A percentile compares a stretch with the other conserved stretches of the same genome.
Evolutionary conservation across 2,797 vertebrate species (phyloP).

Genomic region (Leptoclinus maculatus): DNA sequence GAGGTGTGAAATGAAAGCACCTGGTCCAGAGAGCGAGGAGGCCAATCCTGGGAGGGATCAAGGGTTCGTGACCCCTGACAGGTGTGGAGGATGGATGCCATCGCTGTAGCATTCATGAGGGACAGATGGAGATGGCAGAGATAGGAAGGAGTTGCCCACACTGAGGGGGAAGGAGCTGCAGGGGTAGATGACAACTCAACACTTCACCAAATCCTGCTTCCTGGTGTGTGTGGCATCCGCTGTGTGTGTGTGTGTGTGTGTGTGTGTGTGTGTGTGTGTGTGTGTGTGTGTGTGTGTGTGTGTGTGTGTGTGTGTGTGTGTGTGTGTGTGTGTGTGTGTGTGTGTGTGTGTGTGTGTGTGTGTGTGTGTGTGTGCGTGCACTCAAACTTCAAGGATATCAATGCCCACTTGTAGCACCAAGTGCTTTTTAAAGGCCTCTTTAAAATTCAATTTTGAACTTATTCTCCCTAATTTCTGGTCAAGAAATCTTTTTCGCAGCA

Average conservation of each 20-base stretch:
- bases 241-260: conserved; percentile 18
- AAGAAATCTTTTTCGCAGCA: conserved; percentile 25
- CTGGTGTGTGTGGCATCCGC: conserved; percentile 14
- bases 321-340: conserved; percentile 11
- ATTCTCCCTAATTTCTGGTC: conserved; percentile 20
- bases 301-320: conserved; percentile 19
- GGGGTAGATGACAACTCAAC: conserved; percentile 61
- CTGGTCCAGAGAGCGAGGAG: conserved; percentile 40
- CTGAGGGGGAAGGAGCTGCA: conserved; percentile 24
- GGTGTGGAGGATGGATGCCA: conserved; percentile 70
- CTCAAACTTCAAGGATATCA: conserved; percentile 20
- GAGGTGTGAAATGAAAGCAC: conserved; percentile 69
- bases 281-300: conserved; percentile 2
- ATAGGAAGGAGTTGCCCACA: conserved; percentile 34
- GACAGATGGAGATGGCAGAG: conserved; percentile 56
- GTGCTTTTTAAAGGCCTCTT: conserved; percentile 27
- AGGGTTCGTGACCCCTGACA: conserved; percentile 63
- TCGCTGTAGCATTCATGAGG: conserved; percentile 19
- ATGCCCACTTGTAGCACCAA: conserved; percentile 19
- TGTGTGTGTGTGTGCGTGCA: conserved; percentile 9
- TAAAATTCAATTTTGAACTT: conserved; percentile 29
- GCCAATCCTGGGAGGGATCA: conserved; percentile 33
- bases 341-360: conserved; percentile 5
- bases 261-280: conserved; percentile 12
- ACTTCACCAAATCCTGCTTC: conserved; percentile 38